These are phyloP conservation scores for Meiosimyza platycephala DNA, from an alignment of 2,888 invertebrate species.

Conservation along the genomic window DNA sequence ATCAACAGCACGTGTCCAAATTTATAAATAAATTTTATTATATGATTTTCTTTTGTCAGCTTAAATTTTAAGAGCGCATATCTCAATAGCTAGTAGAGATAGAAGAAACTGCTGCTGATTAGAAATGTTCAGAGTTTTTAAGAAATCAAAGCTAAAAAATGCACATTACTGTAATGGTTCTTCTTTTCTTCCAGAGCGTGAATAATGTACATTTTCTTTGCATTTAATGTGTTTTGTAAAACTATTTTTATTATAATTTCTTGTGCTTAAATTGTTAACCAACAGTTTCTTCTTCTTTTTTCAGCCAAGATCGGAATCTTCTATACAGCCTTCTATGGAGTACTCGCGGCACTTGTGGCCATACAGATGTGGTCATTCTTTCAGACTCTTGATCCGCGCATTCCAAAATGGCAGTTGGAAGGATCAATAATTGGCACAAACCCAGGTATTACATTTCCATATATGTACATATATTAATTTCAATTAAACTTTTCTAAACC, in stretches of 20 bases:
- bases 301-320: constrained; percentile 94
- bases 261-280: not conserved
- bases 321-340: constrained; percentile 93
- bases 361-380: constrained; percentile 96
- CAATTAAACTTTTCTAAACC: constrained; percentile 48
- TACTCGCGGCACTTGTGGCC: constrained; percentile 90
- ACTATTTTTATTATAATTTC: not conserved
- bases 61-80: too few species aligned
- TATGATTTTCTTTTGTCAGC: too few species aligned
- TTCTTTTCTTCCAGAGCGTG: too few species aligned
- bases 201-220: too few species aligned
- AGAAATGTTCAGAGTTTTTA: too few species aligned
- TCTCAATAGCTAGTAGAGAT: too few species aligned
- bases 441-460: constrained; percentile 72
- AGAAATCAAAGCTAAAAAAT: too few species aligned
- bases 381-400: constrained; percentile 87
- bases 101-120: too few species aligned
- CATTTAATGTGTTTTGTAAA: too few species aligned
- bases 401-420: constrained; percentile 90
- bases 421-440: constrained; percentile 92
- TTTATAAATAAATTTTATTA: too few species aligned
- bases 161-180: too few species aligned
- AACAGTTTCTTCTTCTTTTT: constrained; percentile 57
- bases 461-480: not conserved
- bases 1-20: too few species aligned